Conservation (phyloP, 2,888 invertebrate species). For the Crepidodera aurea region DNA sequence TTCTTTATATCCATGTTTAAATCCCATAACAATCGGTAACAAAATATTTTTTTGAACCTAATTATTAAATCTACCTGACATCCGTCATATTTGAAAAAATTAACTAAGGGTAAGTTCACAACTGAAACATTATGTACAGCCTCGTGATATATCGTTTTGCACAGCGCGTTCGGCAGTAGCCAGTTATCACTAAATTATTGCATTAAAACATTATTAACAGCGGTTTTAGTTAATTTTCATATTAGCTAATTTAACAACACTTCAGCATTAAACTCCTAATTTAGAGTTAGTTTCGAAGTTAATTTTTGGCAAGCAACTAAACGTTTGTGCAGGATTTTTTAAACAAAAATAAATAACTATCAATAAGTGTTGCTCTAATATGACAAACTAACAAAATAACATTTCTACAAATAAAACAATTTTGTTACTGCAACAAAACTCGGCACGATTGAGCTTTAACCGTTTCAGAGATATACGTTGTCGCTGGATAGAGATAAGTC, state of each 20-base stretch:
- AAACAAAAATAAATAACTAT: too few species aligned
- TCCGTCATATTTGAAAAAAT: too few species aligned
- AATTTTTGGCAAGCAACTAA: too few species aligned
- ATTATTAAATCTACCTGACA: too few species aligned
- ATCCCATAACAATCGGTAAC: too few species aligned
- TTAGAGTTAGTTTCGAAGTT: too few species aligned
- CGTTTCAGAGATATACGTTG: too few species aligned
- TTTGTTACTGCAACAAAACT: not conserved
- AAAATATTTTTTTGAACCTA: too few species aligned
- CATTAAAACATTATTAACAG: conserved; percentile 33
- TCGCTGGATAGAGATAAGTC: not conserved
- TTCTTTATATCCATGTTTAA: too few species aligned
- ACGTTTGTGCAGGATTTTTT: too few species aligned
- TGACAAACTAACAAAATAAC: not conserved
- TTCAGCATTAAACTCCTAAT: too few species aligned
- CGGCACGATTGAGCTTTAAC: not conserved
- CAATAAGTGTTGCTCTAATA: not conserved
- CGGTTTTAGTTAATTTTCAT: conserved; percentile 18
- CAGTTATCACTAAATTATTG: conserved; percentile 50
- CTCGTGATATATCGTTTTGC: conserved; percentile 42
- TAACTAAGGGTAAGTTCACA: not conserved
- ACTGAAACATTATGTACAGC: conserved; percentile 25
- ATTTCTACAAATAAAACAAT: not conserved
- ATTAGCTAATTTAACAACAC: not conserved
- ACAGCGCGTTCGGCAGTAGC: conserved; percentile 52